Conservation (phyloP, 2,797 vertebrate species). For the Acestrorhynchus altus region DNA sequence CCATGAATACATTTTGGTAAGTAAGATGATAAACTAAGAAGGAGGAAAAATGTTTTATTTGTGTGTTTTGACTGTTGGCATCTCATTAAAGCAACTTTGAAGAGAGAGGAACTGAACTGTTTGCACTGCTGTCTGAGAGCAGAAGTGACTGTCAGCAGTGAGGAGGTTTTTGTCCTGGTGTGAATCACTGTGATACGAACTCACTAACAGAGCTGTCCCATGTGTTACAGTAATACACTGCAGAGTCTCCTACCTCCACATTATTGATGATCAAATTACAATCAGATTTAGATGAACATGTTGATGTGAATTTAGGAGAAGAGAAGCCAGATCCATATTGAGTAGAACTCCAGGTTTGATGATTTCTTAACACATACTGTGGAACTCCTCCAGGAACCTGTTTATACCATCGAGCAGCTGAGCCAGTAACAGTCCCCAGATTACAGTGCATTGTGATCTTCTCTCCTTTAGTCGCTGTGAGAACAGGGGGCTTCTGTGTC, state of each 20-base stretch:
- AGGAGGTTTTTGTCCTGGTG: slow-evolving; percentile 62
- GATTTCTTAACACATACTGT: background rate
- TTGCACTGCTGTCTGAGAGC: background rate
- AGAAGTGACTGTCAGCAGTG: slow-evolving; percentile 6
- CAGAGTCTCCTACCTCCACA: slow-evolving; percentile 37
- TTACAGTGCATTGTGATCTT: background rate
- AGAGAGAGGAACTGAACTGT: background rate
- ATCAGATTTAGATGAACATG: slow-evolving; percentile 29
- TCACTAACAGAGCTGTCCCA: background rate
- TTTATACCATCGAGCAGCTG: background rate
- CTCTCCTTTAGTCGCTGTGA: no score
- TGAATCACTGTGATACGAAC: slow-evolving; percentile 56
- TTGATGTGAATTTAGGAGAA: slow-evolving; percentile 56
- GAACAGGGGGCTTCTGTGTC: slow-evolving; percentile 64
- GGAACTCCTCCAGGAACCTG: background rate
- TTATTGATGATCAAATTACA: slow-evolving; percentile 57
- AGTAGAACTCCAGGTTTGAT: background rate
- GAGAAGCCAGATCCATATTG: background rate
- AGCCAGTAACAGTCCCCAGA: background rate
- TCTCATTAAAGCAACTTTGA: no score
- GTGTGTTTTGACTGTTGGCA: no score
- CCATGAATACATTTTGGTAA: no score
- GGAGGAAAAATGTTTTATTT: no score
- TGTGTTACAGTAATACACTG: slow-evolving; percentile 45
- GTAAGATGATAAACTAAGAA: no score